phyloP scores from a whole-genome alignment of 2,888 invertebrate species.

The Noctua comes region DNA sequence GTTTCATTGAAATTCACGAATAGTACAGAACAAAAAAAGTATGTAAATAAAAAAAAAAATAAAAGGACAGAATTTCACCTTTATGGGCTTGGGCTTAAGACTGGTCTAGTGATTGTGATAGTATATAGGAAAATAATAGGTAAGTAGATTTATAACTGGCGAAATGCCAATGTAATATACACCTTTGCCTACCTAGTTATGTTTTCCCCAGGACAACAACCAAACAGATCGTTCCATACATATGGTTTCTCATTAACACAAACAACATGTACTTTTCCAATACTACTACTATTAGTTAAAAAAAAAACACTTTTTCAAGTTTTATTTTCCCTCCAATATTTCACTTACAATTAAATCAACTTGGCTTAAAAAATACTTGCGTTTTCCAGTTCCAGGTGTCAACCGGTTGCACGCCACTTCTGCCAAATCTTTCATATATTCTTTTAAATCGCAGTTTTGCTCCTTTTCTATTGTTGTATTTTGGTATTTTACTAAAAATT shows the following conservation, averaged over 20 bases:
- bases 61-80: not conserved
- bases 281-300: not conserved
- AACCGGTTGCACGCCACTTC: slow-evolving; percentile 33
- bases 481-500: slow-evolving; percentile 36
- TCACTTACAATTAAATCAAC: slow-evolving; percentile 47
- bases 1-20: no score
- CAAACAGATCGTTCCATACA: not conserved
- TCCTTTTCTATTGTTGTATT: not conserved
- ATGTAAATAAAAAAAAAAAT: not conserved
- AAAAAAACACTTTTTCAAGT: not conserved
- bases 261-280: not conserved
- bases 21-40: not conserved
- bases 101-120: not conserved
- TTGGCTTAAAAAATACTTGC: slow-evolving; percentile 32
- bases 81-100: not conserved
- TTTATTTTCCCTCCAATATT: slow-evolving; percentile 28
- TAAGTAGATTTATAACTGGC: not conserved
- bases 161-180: not conserved
- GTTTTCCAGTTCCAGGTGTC: slow-evolving; percentile 25
- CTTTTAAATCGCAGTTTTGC: slow-evolving; percentile 3
- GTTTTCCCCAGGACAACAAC: not conserved
- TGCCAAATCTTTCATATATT: slow-evolving; percentile 53
- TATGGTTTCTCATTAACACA: not conserved
- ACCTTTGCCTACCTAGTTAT: not conserved
- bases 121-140: not conserved